phyloP scores from a whole-genome alignment of 1,140 invertebrate genomes.

The Heterodera carotae region DNA sequence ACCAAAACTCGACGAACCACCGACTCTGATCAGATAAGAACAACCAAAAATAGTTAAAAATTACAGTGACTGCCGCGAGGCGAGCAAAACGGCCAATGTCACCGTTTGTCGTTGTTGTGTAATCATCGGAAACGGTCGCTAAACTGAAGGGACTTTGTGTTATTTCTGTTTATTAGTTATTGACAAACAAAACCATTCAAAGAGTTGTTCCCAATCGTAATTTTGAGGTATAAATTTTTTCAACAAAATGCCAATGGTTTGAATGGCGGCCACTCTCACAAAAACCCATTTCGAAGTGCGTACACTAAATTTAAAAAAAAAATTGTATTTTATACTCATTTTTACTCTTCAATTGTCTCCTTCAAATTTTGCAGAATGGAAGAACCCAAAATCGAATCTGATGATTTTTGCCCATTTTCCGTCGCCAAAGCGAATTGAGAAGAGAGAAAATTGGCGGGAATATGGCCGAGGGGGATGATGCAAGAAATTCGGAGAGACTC shows the following conservation, averaged over 20 bases:
- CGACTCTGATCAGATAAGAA: no score
- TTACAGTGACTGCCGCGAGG: constrained; percentile 20
- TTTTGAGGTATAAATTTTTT: neutral
- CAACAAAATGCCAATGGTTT: constrained; percentile 32
- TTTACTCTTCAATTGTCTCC: constrained; percentile 10
- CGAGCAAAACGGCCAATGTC: constrained; percentile 36
- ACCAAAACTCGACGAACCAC: no score
- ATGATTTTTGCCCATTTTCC: neutral
- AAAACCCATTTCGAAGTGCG: constrained; percentile 44
- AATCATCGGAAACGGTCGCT: constrained; percentile 24
- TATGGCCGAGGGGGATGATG: constrained; percentile 6
- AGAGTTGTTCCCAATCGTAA: constrained; percentile 27
- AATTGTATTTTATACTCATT: neutral
- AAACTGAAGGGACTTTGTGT: neutral
- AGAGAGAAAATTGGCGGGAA: neutral
- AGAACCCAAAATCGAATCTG: neutral
- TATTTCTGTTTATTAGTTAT: neutral
- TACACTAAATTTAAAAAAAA: constrained; percentile 24
- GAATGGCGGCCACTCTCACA: constrained; percentile 37
- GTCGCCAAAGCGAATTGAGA: neutral
- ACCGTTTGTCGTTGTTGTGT: constrained; percentile 36
- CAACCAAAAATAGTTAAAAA: constrained; percentile 17
- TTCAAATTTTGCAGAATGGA: constrained; percentile 4
- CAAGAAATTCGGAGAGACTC: neutral
- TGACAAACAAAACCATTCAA: constrained; percentile 21